These are phyloP conservation scores for Chelonia mydas DNA, from an alignment of 2,797 vertebrate species.

Conservation along the genomic window DNA sequence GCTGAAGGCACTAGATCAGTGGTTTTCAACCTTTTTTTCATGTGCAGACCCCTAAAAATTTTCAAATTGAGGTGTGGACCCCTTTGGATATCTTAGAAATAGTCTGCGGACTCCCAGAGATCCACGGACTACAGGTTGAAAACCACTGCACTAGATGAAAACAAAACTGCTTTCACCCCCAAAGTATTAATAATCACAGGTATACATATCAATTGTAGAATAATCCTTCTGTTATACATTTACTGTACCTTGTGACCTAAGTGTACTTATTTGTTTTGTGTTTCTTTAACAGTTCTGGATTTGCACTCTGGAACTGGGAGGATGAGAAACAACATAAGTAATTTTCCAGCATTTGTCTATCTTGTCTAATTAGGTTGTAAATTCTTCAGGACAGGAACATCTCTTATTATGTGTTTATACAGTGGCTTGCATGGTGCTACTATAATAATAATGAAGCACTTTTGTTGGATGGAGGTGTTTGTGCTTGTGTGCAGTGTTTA, in stretches of 20 bases:
- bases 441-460: neutral
- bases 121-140: neutral
- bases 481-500: neutral
- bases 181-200: neutral
- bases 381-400: neutral
- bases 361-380: accelerated
- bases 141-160: neutral
- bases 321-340: neutral
- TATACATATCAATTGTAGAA: neutral
- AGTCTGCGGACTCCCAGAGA: neutral
- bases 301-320: neutral
- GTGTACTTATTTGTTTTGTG: neutral
- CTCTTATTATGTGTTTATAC: neutral
- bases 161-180: neutral
- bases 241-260: neutral
- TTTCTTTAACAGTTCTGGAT: neutral
- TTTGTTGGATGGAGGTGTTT: neutral
- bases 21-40: neutral
- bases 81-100: neutral
- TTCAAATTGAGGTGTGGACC: neutral
- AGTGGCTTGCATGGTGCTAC: neutral
- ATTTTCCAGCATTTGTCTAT: neutral
- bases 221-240: accelerated
- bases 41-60: neutral
- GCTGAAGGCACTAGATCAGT: neutral